These are phyloP conservation scores for Proteles cristata DNA, from an alignment of 2,113 vertebrate species.

Conservation along the genomic window DNA sequence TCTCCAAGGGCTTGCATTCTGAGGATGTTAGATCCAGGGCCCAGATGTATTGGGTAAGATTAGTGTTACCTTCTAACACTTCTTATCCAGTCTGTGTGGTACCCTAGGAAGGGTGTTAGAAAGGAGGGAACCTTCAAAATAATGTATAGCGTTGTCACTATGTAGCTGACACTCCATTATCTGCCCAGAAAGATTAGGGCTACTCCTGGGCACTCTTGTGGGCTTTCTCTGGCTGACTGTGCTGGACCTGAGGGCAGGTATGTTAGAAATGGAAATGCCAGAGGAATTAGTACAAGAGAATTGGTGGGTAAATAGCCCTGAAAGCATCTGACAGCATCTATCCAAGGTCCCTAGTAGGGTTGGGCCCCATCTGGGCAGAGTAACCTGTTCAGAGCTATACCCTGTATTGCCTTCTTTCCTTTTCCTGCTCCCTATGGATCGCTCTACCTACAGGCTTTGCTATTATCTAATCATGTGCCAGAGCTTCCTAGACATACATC, in stretches of 20 bases:
- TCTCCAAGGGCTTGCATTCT: background rate
- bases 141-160: background rate
- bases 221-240: background rate
- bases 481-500: background rate
- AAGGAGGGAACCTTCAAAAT: background rate
- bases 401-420: background rate
- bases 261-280: background rate
- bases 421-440: background rate
- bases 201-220: rapidly evolving
- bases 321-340: background rate
- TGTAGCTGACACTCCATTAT: background rate
- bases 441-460: background rate
- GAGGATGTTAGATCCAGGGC: background rate
- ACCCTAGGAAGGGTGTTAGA: background rate
- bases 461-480: background rate
- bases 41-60: background rate
- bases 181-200: background rate
- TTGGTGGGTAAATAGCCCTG: background rate
- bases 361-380: no score
- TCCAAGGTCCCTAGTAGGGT: background rate
- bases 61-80: background rate
- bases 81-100: background rate
- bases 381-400: background rate
- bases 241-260: background rate
- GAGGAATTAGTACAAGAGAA: background rate